Evolutionary conservation across 2,797 vertebrate genomes (phyloP).

Genomic region (Lepidocolaptes lacrymiger): DNA sequence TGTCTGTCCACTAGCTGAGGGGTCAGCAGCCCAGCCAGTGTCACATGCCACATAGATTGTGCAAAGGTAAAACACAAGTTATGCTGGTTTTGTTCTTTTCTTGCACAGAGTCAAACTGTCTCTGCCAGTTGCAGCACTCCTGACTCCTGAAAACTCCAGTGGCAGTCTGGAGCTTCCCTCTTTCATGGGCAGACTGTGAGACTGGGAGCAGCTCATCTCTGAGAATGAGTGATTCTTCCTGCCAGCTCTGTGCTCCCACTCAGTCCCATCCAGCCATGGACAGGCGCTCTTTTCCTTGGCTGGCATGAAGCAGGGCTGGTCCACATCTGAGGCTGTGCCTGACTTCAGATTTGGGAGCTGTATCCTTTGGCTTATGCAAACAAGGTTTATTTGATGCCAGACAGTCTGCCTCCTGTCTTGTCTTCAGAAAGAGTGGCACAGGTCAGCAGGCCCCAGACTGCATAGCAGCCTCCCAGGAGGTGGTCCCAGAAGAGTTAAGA

Average conservation of each 20-base stretch:
- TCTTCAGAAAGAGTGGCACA: background rate
- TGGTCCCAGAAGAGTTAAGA: background rate
- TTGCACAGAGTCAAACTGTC: background rate
- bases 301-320: background rate
- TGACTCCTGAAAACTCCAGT: background rate
- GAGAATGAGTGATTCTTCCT: accelerated
- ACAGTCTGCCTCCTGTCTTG: background rate
- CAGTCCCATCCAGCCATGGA: background rate
- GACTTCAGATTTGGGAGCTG: background rate
- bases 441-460: background rate
- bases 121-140: accelerated
- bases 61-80: background rate
- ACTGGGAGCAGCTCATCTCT: background rate
- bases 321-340: accelerated
- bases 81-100: background rate
- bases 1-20: background rate
- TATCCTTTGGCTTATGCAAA: background rate
- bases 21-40: background rate
- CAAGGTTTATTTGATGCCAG: background rate
- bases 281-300: background rate
- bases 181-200: background rate
- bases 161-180: background rate
- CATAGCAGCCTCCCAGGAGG: background rate
- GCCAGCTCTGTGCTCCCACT: background rate
- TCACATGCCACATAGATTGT: background rate